These are phyloP conservation scores for Lepetodrilus schrolli DNA, from an alignment of 2,888 invertebrate species.

Conservation along the genomic window DNA sequence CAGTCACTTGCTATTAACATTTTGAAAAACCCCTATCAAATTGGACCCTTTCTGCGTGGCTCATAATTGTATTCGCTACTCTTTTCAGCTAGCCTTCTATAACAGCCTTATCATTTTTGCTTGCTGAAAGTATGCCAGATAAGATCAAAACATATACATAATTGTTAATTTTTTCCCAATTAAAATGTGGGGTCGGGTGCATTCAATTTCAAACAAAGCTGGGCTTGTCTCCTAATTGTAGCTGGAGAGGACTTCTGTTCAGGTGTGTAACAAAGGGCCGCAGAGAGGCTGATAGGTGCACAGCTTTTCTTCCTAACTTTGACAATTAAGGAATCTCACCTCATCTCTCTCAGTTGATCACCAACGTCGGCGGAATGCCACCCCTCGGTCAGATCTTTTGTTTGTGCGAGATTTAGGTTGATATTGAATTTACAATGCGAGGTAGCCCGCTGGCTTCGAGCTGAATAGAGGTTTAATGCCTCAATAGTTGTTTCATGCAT, in stretches of 20 bases:
- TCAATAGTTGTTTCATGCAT: constrained; percentile 27
- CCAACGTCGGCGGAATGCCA: constrained; percentile 17
- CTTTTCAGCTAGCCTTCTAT: constrained; percentile 2
- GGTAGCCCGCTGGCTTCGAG: background rate
- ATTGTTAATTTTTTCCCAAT: constrained; percentile 40
- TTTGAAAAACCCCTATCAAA: background rate
- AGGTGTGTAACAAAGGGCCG: background rate
- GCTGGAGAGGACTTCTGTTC: constrained; percentile 27
- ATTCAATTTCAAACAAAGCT: constrained; percentile 31
- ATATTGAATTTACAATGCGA: constrained; percentile 28
- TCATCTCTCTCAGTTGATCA: constrained; percentile 26
- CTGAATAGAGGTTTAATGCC: constrained; percentile 24
- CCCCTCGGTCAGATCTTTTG: constrained; percentile 14
- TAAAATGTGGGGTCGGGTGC: constrained; percentile 33
- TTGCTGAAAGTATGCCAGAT: constrained; percentile 28
- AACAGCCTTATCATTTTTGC: constrained; percentile 25
- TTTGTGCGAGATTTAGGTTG: constrained; percentile 24
- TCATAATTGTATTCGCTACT: constrained; percentile 16
- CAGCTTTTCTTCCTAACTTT: constrained; percentile 12
- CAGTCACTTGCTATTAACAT: constrained; percentile 17
- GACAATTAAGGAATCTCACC: constrained; percentile 32
- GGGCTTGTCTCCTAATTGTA: constrained; percentile 39
- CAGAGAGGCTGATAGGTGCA: constrained; percentile 11
- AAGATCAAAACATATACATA: constrained; percentile 33
- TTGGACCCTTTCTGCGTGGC: background rate